Evolutionary conservation across 2,113 vertebrate species (phyloP), one percentile per base, ranked within the genome.

Genomic region (Ailuropoda melanoleuca): DNA sequence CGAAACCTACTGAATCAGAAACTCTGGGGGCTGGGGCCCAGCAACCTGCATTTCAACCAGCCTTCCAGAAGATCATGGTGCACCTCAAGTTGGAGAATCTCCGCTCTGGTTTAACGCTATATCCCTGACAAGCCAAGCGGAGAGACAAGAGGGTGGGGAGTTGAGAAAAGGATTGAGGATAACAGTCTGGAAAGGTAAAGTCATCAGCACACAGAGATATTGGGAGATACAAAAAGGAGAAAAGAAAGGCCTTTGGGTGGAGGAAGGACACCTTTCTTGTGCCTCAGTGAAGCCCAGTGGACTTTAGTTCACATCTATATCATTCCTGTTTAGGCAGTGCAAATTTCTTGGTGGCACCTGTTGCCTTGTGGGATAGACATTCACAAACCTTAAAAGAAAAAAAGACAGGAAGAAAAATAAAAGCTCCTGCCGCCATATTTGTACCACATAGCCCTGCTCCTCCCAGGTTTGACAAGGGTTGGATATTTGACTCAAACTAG

Each of bases 1-100:
- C 23, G 4, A 92, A 15, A 62, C 23, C 26, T 62, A 26, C n/a
- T 37, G 60, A 48, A 21, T 75, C 37, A 58, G 50, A 48, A 75
- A 48, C 34, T 34, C 39, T 74, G 29, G 5, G 24, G 1, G 0
- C 0, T 75, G 1, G 2, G 0, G 4, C 4, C 26, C 18, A 37
- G 14, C 2, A 39, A 31, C 37, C 31, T 48, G 48, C 1, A 1
- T 26, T 37, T 64, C 37, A 34, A n/a, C n/a, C 5, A 26, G 4
- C 18, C 66, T 8, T 58, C 34, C 4, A 4, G 11, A 6, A 8
- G 23, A 26, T 24, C 85, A n/a, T 83, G 53, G 53, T 18, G 8
- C 4, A 62, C 58, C 10, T 84, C 29, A 5, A 6, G 3, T 53
- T 43, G 53, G 62, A 91, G 48, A 93, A 55, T 15, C 66, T 21